These are phyloP conservation scores for Caretta caretta DNA, from an alignment of 2,113 vertebrate species.

Conservation along the genomic window DNA sequence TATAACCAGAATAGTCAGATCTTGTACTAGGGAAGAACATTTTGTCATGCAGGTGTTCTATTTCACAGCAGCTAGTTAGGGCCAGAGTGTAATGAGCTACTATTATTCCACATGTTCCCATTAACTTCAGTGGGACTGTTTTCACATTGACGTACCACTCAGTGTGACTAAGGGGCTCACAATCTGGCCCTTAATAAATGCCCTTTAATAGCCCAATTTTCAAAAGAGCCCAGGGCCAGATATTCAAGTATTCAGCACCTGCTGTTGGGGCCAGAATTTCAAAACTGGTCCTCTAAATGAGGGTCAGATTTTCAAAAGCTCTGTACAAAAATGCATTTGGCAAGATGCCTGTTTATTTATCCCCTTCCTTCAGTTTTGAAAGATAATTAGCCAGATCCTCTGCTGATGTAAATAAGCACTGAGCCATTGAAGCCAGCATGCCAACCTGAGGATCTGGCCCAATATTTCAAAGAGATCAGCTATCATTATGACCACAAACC, in stretches of 20 bases:
- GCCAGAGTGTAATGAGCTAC: not conserved
- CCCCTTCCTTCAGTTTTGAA: not conserved
- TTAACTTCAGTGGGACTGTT: not conserved
- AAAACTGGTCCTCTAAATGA: not conserved
- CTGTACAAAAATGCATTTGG: slow-evolving; percentile 25
- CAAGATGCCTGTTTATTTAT: slow-evolving; percentile 3
- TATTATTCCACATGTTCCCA: not conserved
- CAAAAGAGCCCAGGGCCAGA: slow-evolving; percentile 11
- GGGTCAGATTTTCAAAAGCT: not conserved
- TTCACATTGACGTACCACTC: not conserved
- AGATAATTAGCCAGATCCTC: not conserved
- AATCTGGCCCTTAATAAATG: not conserved
- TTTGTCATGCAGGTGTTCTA: not conserved
- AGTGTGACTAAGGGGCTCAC: not conserved
- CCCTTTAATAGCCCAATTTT: slow-evolving; percentile 6
- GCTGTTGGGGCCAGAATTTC: not conserved
- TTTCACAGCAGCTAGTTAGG: not conserved
- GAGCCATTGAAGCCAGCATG: not conserved
- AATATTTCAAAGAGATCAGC: not conserved
- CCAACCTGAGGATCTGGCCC: not conserved
- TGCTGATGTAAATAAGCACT: not conserved
- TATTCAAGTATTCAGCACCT: not conserved
- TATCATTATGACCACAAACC: not conserved
- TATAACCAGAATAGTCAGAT: not conserved
- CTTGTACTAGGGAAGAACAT: not conserved